Conservation (phyloP, 2,797 vertebrate genomes). For the Enteromius radiatus region DNA sequence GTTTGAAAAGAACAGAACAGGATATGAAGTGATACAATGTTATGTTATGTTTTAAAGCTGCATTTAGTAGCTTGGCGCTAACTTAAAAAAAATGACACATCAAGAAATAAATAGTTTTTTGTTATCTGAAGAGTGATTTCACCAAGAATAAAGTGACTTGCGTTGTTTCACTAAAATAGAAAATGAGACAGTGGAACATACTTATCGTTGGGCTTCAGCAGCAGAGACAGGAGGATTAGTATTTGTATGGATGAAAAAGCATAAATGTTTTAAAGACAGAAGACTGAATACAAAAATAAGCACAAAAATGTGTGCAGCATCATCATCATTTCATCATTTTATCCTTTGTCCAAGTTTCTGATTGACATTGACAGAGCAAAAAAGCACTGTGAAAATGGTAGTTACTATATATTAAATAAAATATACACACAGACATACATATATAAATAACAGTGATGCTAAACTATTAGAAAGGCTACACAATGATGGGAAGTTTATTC, state of each 20-base stretch:
- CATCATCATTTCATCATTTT: not conserved
- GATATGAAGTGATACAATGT: not conserved
- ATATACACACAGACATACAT: too few relatives aligned
- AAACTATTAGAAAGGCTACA: not conserved
- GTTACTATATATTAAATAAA: not conserved
- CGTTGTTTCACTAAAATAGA: not conserved
- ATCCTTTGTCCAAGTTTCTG: not conserved
- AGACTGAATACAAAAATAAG: not conserved
- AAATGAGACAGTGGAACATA: not conserved
- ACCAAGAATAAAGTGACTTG: not conserved
- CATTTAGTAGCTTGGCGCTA: not conserved
- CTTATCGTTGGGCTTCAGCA: not conserved
- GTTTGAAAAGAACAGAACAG: not conserved
- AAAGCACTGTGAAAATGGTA: not conserved
- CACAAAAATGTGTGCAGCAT: not conserved
- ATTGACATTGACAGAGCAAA: not conserved
- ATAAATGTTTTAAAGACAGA: not conserved
- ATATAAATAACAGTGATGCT: not conserved
- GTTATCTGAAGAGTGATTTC: not conserved
- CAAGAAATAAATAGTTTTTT: not conserved
- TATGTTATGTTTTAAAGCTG: not conserved
- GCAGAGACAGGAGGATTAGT: not conserved
- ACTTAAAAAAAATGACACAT: not conserved
- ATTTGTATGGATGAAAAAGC: not conserved
- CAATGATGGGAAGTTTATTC: not conserved